Base-by-base conservation (phyloP, 2,888 invertebrate species). In the Nomada fabriciana region DNA sequence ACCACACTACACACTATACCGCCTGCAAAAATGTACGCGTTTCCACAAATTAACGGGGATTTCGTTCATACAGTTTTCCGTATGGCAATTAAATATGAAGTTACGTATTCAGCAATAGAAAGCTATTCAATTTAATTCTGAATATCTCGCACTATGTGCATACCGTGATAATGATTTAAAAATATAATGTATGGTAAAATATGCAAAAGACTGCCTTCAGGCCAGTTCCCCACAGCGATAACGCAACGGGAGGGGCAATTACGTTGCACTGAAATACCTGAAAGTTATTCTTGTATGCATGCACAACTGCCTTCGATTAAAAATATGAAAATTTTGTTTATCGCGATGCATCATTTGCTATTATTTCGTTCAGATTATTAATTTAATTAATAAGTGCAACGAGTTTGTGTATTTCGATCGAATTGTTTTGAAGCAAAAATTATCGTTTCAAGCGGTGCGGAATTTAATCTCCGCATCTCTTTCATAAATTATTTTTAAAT, bases 141-240 rank as follows among this genome's bases (percentile, higher is more conserved):
- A 5, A 15, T 59, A 47, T 59, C 29, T 25, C 13, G 9, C 36
- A 15, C 53, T 15, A 36, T 36, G 15, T 29, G 15, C 23, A 18
- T 23, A 25, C 18, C 29, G 18, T 52, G 64, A 60, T 47, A 53
- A 42, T 55, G 13, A 29, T 63, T 71, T 50, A 5, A 36, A 4
- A 18, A 18, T 42, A 10, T 76, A 74, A 82, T 70, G 43, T 53
- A 68, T 71, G 74, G 73, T 71, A 80, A 83, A 63, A 74, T 72
- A 76, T 64, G 42, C 64, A 43, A 13, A 23, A 15, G 52, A 25
- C 20, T 53, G 53, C 20, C 43, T 60, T 47, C n/a, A 7, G n/a
- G 7, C 61, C 57, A 64, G 53, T 67, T 71, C 60, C n/a, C 13
- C 42, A 11, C 57, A 3, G 36, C 23, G 20, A 63, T 68, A 59